Conservation (phyloP, 2,113 vertebrate species). For the Psephotus haematonotus region DNA sequence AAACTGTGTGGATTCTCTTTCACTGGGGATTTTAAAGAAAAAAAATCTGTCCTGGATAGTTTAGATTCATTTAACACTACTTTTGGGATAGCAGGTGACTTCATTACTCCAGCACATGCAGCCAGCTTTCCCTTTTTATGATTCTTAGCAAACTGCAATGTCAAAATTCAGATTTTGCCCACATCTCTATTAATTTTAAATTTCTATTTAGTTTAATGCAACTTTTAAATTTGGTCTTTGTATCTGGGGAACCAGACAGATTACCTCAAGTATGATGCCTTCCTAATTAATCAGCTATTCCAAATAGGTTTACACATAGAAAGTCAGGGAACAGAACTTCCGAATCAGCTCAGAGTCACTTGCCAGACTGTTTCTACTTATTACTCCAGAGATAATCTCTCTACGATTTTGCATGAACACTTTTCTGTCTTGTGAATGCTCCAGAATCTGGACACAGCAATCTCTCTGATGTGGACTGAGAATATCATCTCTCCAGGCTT, state of each 20-base stretch:
- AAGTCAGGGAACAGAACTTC: not conserved
- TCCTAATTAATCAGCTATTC: not conserved
- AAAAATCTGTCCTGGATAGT: not conserved
- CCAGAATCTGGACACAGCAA: not conserved
- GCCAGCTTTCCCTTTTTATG: not conserved
- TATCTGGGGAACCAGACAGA: not conserved
- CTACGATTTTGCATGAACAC: not conserved
- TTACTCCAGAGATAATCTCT: not conserved
- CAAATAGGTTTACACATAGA: not conserved
- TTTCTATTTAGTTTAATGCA: not conserved
- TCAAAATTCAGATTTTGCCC: not conserved
- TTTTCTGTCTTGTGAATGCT: not conserved
- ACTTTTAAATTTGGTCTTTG: not conserved
- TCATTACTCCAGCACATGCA: not conserved
- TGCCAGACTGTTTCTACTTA: not conserved
- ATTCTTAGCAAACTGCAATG: not conserved
- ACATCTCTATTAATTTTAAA: not conserved
- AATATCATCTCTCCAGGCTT: constrained; percentile 16
- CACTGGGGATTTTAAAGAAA: not conserved
- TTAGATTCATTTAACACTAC: not conserved
- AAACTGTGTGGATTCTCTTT: not conserved
- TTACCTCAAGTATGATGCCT: not conserved
- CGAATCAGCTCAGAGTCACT: constrained; percentile 2
- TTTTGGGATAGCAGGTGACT: not conserved
- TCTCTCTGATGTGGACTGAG: not conserved